These are phyloP conservation scores for Xanthorhoe spadicearia DNA, from an alignment of 2,888 invertebrate species.

Conservation along the genomic window DNA sequence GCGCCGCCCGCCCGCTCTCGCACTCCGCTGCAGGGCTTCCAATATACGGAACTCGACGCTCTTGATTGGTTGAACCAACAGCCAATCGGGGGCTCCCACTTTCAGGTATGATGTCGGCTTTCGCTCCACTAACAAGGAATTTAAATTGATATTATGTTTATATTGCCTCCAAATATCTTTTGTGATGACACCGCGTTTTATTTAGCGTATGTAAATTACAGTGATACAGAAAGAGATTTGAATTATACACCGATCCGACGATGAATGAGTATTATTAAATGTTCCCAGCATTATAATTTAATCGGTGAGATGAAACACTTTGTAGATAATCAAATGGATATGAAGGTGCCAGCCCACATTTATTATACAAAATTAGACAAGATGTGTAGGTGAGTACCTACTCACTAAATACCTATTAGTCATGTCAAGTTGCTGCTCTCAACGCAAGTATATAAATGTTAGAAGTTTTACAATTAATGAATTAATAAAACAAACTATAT, in stretches of 20 bases:
- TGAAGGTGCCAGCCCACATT: conserved; percentile 36
- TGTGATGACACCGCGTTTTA: conserved; percentile 85
- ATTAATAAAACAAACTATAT: conserved; percentile 17
- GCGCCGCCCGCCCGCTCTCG: conserved; percentile 59
- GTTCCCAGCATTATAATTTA: conserved; percentile 65
- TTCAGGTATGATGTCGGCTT: conserved; percentile 84
- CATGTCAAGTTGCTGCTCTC: conserved; percentile 39
- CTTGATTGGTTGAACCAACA: conserved; percentile 60
- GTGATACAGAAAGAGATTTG: conserved; percentile 82
- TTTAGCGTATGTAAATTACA: conserved; percentile 84
- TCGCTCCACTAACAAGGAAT: conserved; percentile 85
- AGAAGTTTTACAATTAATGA: conserved; percentile 9
- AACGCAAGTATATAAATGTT: conserved; percentile 10
- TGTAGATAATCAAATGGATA: conserved; percentile 43
- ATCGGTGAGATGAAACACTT: conserved; percentile 60
- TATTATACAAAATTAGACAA: conserved; percentile 35
- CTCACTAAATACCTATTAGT: conserved; percentile 29
- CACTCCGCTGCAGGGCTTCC: conserved; percentile 53
- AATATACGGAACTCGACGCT: conserved; percentile 41
- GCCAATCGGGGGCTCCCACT: conserved; percentile 65
- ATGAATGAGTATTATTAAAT: conserved; percentile 77
- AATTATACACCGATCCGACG: conserved; percentile 79
- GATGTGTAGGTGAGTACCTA: conserved; percentile 20
- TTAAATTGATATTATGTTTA: conserved; percentile 86
- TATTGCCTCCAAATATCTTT: conserved; percentile 85